Evolutionary conservation across 2,113 vertebrate genomes (phyloP).

Genomic region (Epinephelus moara): DNA sequence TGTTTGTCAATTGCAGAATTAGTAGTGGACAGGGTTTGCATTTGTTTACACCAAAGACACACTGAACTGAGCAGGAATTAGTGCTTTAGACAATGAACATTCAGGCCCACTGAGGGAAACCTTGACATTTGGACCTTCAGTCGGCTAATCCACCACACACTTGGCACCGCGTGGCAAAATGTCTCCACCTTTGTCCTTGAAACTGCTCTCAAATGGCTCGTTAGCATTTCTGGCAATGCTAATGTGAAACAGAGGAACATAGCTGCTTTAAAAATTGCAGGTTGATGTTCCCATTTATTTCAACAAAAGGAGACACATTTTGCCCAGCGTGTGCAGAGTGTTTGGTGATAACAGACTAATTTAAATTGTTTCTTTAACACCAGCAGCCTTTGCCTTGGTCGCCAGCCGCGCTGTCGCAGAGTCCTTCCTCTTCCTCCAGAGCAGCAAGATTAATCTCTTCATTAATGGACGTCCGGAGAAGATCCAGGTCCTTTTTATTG

Average conservation of each 20-base stretch:
- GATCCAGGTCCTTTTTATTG: slow-evolving; percentile 94
- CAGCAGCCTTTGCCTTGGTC: slow-evolving; percentile 90
- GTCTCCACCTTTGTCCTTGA: slow-evolving; percentile 10
- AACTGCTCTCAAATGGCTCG: slow-evolving; percentile 16
- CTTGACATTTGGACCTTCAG: slow-evolving; percentile 31
- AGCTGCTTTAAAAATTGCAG: slow-evolving; percentile 15
- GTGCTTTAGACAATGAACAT: slow-evolving; percentile 20
- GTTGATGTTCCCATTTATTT: neutral
- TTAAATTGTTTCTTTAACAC: slow-evolving; percentile 86
- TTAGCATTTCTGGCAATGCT: slow-evolving; percentile 1
- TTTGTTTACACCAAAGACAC: slow-evolving; percentile 34
- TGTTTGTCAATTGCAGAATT: neutral
- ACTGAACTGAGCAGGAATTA: slow-evolving; percentile 21
- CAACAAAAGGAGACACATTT: slow-evolving; percentile 32
- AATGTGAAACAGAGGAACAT: slow-evolving; percentile 1
- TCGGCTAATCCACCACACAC: slow-evolving; percentile 17
- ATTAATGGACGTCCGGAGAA: slow-evolving; percentile 84
- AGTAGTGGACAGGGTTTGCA: neutral
- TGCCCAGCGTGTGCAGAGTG: slow-evolving; percentile 39
- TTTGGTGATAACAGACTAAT: slow-evolving; percentile 19
- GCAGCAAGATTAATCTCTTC: slow-evolving; percentile 86
- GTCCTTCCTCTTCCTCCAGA: slow-evolving; percentile 91
- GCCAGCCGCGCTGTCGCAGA: slow-evolving; percentile 77
- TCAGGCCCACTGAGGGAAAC: slow-evolving; percentile 12
- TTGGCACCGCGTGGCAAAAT: slow-evolving; percentile 35